Evolutionary conservation across 2,113 vertebrate genomes (phyloP).

Genomic region (Typhlomys cinereus): DNA sequence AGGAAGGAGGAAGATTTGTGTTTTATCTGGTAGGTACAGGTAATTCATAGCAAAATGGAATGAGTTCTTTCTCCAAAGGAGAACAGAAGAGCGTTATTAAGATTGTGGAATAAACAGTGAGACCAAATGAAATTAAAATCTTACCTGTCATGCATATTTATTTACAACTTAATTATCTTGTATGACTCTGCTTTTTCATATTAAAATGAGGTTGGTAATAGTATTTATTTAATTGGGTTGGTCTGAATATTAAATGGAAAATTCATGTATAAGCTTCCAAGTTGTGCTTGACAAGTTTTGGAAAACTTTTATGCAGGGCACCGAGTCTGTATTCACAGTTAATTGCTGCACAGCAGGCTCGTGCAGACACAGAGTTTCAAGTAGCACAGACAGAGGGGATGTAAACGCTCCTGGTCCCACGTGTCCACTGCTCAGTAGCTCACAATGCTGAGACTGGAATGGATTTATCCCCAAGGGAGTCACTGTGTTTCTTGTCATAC

Average conservation of each 20-base stretch:
- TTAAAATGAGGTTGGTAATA: neutral
- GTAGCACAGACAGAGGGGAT: too few relatives aligned
- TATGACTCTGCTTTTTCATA: neutral
- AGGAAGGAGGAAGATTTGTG: neutral
- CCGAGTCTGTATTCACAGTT: neutral
- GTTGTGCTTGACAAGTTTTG: neutral
- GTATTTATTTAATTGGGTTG: neutral
- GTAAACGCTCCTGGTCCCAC: rapidly evolving
- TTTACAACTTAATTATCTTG: neutral
- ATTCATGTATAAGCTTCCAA: neutral
- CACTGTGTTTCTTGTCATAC: neutral
- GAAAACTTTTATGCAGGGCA: neutral
- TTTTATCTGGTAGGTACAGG: neutral
- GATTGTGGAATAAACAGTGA: neutral
- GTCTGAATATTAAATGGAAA: neutral
- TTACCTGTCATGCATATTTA: neutral
- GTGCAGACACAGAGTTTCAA: rapidly evolving
- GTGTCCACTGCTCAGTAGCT: neutral
- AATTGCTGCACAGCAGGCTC: neutral
- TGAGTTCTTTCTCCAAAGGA: neutral
- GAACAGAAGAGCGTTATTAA: neutral
- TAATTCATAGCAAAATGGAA: neutral
- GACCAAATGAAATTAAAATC: neutral
- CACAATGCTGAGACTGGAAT: neutral
- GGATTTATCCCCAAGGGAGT: neutral